Evolutionary conservation across 2,113 vertebrate species (phyloP).

Genomic region (Tautogolabrus adspersus): DNA sequence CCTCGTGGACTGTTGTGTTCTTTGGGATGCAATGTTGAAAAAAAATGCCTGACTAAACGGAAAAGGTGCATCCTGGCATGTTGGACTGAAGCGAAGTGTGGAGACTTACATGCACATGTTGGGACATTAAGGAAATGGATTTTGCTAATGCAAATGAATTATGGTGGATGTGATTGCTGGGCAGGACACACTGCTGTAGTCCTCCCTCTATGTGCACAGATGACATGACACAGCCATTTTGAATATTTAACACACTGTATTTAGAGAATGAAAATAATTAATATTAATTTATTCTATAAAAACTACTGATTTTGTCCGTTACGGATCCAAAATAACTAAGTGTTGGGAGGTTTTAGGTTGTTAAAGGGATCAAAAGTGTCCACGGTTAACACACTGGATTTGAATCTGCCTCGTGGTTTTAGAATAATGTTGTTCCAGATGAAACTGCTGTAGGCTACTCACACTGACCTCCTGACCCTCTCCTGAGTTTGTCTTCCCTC

Average conservation of each 20-base stretch:
- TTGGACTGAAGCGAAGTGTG: conserved; percentile 35
- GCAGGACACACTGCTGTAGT: conserved; percentile 54
- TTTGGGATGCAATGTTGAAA: conserved; percentile 32
- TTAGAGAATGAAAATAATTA: conserved; percentile 90
- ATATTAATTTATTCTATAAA: conserved; percentile 98
- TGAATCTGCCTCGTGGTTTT: conserved; percentile 50
- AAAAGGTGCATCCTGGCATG: conserved; percentile 21
- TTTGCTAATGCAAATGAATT: conserved; percentile 44
- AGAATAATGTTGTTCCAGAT: conserved; percentile 54
- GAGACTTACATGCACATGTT: conserved; percentile 59
- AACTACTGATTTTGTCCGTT: conserved; percentile 83
- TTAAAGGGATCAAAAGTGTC: conserved; percentile 54
- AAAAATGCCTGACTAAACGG: conserved; percentile 8
- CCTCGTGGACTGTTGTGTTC: conserved; percentile 32
- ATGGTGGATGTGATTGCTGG: conserved; percentile 56
- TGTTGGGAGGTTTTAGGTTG: conserved; percentile 68
- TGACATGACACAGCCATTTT: conserved; percentile 66
- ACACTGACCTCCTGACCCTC: conserved; percentile 70
- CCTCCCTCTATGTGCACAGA: conserved; percentile 55
- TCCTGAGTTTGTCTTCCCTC: conserved; percentile 77
- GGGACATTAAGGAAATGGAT: conserved; percentile 41
- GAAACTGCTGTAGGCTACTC: conserved; percentile 84
- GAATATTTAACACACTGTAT: conserved; percentile 96
- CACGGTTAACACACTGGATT: conserved; percentile 74
- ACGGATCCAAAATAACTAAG: conserved; percentile 82